phyloP scores from a whole-genome alignment of 2,888 invertebrate species.

The Creontiades dilutus region DNA sequence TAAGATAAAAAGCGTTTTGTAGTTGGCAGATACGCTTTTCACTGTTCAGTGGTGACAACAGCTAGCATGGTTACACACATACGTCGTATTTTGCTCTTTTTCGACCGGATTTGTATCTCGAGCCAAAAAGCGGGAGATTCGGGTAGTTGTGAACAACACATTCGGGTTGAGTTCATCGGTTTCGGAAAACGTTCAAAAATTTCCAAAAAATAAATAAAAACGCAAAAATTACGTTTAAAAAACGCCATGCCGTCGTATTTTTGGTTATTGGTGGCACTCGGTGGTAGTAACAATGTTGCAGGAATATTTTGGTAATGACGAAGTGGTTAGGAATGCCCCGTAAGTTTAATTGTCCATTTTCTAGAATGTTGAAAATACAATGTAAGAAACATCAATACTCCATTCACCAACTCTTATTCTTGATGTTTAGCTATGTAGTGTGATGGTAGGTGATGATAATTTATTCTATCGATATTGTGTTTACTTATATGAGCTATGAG shows the following conservation, averaged over 20 bases:
- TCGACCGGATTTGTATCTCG: background rate
- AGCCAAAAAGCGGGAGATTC: background rate
- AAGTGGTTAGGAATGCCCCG: background rate
- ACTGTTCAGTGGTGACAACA: slow-evolving; percentile 28
- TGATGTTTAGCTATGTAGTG: no score
- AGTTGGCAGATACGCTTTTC: background rate
- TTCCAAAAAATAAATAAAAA: background rate
- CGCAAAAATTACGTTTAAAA: slow-evolving; percentile 1
- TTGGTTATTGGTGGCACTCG: slow-evolving; percentile 3
- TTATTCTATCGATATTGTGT: no score
- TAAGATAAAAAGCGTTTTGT: slow-evolving; percentile 11
- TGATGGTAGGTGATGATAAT: no score
- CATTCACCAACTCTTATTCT: no score
- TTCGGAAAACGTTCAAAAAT: background rate
- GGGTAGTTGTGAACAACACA: background rate
- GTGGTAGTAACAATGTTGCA: slow-evolving; percentile 22
- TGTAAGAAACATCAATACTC: no score
- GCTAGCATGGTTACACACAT: slow-evolving; percentile 33
- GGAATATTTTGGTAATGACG: background rate
- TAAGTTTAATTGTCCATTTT: background rate
- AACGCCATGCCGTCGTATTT: slow-evolving; percentile 15
- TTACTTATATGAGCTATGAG: no score
- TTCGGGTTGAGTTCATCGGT: background rate
- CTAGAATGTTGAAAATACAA: background rate
- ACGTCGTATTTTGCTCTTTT: slow-evolving; percentile 38